Evolutionary conservation across 2,113 vertebrate species (phyloP), one percentile per base, ranked within the genome.

Genomic region (Malurus elegans): DNA sequence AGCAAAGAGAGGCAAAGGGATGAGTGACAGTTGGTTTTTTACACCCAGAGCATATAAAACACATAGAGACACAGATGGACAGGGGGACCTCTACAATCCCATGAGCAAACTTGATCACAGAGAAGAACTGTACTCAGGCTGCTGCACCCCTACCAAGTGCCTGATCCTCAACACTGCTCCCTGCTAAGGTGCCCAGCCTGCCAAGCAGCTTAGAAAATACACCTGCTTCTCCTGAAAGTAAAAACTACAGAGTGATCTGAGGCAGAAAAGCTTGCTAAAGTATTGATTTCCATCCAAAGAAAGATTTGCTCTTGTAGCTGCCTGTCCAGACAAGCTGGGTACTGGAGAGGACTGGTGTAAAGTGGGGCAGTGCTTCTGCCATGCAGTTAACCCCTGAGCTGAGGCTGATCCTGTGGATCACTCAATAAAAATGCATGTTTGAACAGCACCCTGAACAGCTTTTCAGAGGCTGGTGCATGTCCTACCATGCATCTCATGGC

Each of bases 241-340:
- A 70, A 88, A 73, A 47, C 69, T 81, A 50, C 2, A 2, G 57
- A 45, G 16, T 20, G 8, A 69, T 91, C 34, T 0, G 4, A 87
- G 38, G 85, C 54, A 79, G 81, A 70, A 90, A 79, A 82, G 18
- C 70, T 84, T 90, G 44, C 57, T 90, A 79, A 90, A 83, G 60
- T 88, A 90, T 6, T 80, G 42, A 86, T 90, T 88, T 92, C 19
- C 47, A 66, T 88, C 45, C 56, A 67, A 80, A 90, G 56, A 71
- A 82, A 60, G 38, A 83, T 56, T 58, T 79, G 42, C 25, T 88
- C 9, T 85, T n/a, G 25, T 58, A 86, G 31, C 60, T 94, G 48
- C 29, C 16, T 53, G 45, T 92, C 44, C 19, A 62, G 53, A 53
- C 3, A 42, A 87, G 48, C n/a, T 71, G 53, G 40, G 34, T 34